Conservation (phyloP, 2,888 invertebrate genomes). For the Alloscopus bannaensis region DNA sequence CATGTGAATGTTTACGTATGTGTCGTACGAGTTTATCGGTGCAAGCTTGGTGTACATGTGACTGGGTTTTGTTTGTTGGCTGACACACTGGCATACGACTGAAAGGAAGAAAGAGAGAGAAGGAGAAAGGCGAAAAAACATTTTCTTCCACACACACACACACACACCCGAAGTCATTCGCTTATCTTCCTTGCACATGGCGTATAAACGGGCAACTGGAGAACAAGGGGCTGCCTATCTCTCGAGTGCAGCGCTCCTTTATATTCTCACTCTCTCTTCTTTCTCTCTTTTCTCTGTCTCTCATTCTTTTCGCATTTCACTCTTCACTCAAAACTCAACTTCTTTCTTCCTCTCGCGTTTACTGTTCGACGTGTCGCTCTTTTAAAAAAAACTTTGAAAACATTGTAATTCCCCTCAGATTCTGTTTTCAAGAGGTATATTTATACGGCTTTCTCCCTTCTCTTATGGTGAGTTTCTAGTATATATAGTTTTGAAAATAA, state of each 20-base stretch:
- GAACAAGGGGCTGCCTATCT: slow-evolving; percentile 70
- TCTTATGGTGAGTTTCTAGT: no score
- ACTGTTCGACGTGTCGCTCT: not conserved
- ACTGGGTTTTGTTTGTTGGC: slow-evolving; percentile 26
- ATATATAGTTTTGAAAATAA: no score
- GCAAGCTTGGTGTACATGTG: no score
- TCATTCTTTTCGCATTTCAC: slow-evolving; percentile 4
- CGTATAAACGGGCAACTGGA: slow-evolving; percentile 62
- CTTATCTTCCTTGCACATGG: slow-evolving; percentile 71
- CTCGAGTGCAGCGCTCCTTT: slow-evolving; percentile 63
- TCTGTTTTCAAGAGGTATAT: not conserved
- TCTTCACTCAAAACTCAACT: not conserved
- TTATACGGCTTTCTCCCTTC: no score
- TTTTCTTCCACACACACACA: slow-evolving; percentile 44
- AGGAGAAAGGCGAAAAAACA: no score
- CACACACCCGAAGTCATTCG: slow-evolving; percentile 63
- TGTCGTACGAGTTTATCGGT: no score
- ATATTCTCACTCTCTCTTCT: slow-evolving; percentile 29
- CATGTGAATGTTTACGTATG: not conserved
- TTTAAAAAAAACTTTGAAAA: slow-evolving; percentile 19
- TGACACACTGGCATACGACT: slow-evolving; percentile 35
- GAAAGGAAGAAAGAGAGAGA: slow-evolving; percentile 47
- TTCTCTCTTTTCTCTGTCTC: slow-evolving; percentile 20
- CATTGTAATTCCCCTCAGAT: slow-evolving; percentile 23
- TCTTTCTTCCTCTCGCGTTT: slow-evolving; percentile 4